Percentiles rank a stretch among this genome's conserved stretches.
phyloP scores from a whole-genome alignment of 2,113 vertebrate species.

The Chaetodon trifascialis region DNA sequence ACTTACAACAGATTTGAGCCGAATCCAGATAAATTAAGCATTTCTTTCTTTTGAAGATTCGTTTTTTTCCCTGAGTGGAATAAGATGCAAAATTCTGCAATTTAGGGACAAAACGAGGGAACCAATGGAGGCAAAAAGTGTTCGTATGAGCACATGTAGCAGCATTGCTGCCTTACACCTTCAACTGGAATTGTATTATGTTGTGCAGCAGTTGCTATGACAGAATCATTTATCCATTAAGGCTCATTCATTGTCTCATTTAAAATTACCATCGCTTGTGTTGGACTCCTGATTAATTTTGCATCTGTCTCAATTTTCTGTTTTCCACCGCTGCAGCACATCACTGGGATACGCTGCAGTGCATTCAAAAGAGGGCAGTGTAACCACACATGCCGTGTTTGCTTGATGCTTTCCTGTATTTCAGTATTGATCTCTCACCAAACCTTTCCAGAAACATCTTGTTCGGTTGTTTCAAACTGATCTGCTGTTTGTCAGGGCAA shows the following conservation, averaged over 20 bases:
- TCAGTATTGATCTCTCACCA: slow-evolving; percentile 10
- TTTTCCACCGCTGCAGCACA: slow-evolving; percentile 22
- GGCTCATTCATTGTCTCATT: background rate
- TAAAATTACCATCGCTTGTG: background rate
- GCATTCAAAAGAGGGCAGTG: slow-evolving; percentile 79
- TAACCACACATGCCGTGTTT: slow-evolving; percentile 64
- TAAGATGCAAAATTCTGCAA: background rate
- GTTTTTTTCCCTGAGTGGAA: background rate
- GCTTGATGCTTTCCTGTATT: slow-evolving; percentile 6
- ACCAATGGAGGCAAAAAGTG: background rate
- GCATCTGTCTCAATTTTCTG: background rate
- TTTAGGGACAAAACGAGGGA: background rate
- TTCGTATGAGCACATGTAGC: background rate
- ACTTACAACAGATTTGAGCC: background rate
- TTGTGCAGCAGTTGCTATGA: background rate
- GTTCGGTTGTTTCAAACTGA: slow-evolving; percentile 11
- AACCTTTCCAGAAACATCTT: slow-evolving; percentile 1
- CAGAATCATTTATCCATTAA: background rate
- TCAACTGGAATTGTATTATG: background rate
- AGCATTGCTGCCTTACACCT: background rate
- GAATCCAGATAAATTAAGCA: too few relatives aligned
- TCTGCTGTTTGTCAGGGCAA: slow-evolving; percentile 36
- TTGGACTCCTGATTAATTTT: background rate
- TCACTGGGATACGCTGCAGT: slow-evolving; percentile 27
- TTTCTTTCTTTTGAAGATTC: background rate